Evolutionary conservation across 2,113 vertebrate genomes (phyloP).

Genomic region (Prionailurus viverrinus): DNA sequence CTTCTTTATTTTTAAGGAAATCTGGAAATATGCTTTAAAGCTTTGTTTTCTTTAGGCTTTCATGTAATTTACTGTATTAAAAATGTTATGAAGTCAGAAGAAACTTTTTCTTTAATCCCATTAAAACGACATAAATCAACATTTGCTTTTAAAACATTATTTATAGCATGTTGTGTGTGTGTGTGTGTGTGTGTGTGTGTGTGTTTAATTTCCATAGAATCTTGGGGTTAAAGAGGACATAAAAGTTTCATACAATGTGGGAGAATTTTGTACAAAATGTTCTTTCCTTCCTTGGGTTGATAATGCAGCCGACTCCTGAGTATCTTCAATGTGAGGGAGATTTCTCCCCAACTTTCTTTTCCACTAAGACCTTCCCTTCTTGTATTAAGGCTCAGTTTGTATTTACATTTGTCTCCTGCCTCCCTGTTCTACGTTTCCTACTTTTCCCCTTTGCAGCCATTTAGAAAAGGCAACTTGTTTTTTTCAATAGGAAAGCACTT

Average conservation of each 20-base stretch:
- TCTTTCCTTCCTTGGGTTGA: accelerated
- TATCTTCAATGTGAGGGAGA: accelerated
- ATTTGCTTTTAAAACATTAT: background rate
- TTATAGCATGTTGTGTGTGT: background rate
- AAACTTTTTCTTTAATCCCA: background rate
- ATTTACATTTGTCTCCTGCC: background rate
- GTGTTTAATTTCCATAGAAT: background rate
- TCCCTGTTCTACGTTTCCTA: background rate
- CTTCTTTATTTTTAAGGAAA: background rate
- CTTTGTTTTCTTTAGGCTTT: background rate
- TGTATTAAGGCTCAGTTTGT: background rate
- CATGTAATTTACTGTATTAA: background rate
- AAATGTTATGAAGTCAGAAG: background rate
- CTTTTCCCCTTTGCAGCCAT: background rate
- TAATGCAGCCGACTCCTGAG: background rate
- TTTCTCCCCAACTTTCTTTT: no score
- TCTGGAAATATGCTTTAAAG: background rate
- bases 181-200: background rate
- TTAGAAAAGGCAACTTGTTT: background rate
- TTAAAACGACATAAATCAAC: background rate
- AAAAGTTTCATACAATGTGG: background rate
- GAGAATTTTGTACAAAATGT: background rate
- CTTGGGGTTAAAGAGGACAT: background rate
- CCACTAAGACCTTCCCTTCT: no score
- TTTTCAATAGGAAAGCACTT: background rate